Evolutionary conservation across 2,113 vertebrate species (phyloP), one percentile per base, ranked within the genome.

Genomic region (Pelecanoides urinatrix): DNA sequence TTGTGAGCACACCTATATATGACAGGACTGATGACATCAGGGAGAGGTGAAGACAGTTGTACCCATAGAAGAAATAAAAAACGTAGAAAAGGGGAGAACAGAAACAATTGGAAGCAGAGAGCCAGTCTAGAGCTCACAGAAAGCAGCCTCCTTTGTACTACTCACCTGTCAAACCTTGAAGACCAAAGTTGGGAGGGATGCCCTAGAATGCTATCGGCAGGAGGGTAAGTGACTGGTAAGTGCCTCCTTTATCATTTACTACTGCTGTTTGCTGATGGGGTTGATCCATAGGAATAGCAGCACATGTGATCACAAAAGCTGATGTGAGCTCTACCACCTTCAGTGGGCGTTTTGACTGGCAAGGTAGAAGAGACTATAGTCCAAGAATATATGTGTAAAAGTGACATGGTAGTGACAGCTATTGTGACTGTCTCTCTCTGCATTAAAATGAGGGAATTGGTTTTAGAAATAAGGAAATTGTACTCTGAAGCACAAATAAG

Each of bases 11-110:
- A 97, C 95, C 95, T 96, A 89, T 77, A 26, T 52, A 40, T 70
- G 96, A 91, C 86, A 96, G 91, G 84, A 77, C 86, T 90, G 87
- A 96, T 96, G 97, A 97, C 96, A 95, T 96, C 94, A 95, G 85
- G 96, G 95, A 87, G 95, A 96, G 96, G 87, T 53, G 75, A 96
- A 91, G 97, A 97, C 92, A 95, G 87, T 96, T 92, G 96, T 94
- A 93, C 92, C 96, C 67, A 94, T 12, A 86, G 91, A 94, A 92
- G 77, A 91, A 96, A 93, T 93, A 77, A 93, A 96, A 94, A 70
- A 91, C 66, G 42, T 86, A 86, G 81, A 36, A 88, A 93, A 90
- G 38, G 42, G 81, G 73, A 68, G 77, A 82, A 61, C 29, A 85
- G 93, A 40, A 95, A 96, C 97, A 96, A 85, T 77, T 77, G 81